Base-by-base conservation (phyloP, 2,888 invertebrate species). In the Aspidiotus destructor region DNA sequence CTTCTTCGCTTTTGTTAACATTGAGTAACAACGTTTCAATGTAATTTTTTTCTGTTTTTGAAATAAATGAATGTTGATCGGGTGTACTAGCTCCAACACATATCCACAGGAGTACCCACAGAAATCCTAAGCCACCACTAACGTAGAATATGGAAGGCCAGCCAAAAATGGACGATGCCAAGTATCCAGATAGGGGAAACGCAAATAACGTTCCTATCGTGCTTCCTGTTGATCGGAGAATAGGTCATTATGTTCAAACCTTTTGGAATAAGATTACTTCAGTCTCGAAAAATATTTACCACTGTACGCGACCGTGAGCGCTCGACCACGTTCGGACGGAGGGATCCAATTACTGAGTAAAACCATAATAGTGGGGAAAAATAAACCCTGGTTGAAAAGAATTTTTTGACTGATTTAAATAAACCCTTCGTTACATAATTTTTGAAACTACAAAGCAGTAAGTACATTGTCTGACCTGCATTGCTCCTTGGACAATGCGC, bases 111-210 rank as follows among this genome's bases (percentile, higher is more conserved):
- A 83, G 70, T 0, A 82, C 77, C 87, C 88, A 88, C 0, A 81
- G 17, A 0, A 84, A 75, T 0, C 86, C 85, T 0, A 84, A 75
- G 3, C 79, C 78, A 0, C 89, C 89, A 73, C 87, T 86, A 1
- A 84, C 76, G 75, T 90, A 91, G 77, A 90, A 90, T 69, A 86
- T 85, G 9, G 85, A 82, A 0, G 87, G 85, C 91, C 91, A 91
- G 0, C 90, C 90, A 74, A 83, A 79, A 0, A 78, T 73, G 0
- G 85, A 84, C 0, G 84, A 84, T 0, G 88, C 81, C 55, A 92
- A 79, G 2, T 84, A 78, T 0, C 92, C 92, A n/a, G 88, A 85
- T 17, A 85, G 78, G 13, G 86, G 82, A 74, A 90, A 77, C 73
- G 89, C 85, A 0, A 89, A 75, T 0, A 89, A 87, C 11, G 89